Evolutionary conservation across 2,888 invertebrate genomes (phyloP), one percentile per base, ranked within the genome.

Genomic region (Eupithecia insigniata): DNA sequence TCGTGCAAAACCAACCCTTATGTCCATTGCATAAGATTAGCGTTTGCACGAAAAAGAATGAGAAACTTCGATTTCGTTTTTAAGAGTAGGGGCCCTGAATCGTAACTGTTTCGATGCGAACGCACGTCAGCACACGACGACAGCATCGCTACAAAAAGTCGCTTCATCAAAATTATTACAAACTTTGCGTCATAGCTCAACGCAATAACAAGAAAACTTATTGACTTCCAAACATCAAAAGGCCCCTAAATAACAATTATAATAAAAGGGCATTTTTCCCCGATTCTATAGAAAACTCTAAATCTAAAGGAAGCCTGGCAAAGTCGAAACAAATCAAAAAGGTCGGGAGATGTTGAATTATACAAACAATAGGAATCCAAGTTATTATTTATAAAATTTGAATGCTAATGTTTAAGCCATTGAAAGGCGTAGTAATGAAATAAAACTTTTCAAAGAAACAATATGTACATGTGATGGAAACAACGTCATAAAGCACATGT

Each of bases 231-330:
- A 69, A 69, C 69, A 67, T 71, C 70, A 66, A 71, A n/a, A 68
- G 46, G 58, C 4, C n/a, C 67, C 67, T 74, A 28, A 66, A 67
- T 46, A 72, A 78, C 74, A 79, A 76, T 79, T 73, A 74, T 61
- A 73, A 74, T 62, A 74, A 76, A 70, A 61, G 72, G 34, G 67
- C 66, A 62, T 66, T 73, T 77, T 77, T 70, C 73, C 67, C 64
- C 71, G 61, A 62, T 70, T 83, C 78, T 76, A 77, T 80, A 80
- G 81, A 84, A 86, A 89, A 84, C 83, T 85, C 80, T 78, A 77
- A 80, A 85, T 85, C 83, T 85, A 87, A 85, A 86, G 87, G 88
- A 89, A 87, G 86, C 89, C 89, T 84, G 67, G 83, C 82, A 83
- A 86, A 87, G 85, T 85, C 84, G 82, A 85, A 88, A 87, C 86